phyloP scores from a whole-genome alignment of 2,113 vertebrate species.

The Pseudorhombus dupliciocellatus region DNA sequence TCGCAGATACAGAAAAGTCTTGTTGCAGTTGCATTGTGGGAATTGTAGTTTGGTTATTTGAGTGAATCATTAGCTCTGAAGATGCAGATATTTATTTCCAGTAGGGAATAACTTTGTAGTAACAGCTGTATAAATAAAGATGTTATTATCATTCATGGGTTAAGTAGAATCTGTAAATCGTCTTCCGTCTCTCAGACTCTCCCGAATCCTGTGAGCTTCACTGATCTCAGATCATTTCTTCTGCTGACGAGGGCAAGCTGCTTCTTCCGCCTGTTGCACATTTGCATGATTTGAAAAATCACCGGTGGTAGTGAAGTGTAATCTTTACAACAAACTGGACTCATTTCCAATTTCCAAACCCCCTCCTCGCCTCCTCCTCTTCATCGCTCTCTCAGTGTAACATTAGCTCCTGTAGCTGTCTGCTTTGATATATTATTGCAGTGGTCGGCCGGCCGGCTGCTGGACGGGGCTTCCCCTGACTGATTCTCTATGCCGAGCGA shows the following conservation, averaged over 20 bases:
- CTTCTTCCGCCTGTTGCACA: constrained; percentile 21
- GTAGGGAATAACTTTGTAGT: too few relatives aligned
- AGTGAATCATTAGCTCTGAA: too few relatives aligned
- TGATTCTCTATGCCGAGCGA: constrained; percentile 56
- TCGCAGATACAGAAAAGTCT: too few relatives aligned
- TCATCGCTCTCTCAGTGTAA: constrained; percentile 8
- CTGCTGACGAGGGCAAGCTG: background rate
- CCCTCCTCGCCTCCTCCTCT: background rate
- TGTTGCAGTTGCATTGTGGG: too few relatives aligned
- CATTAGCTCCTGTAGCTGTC: constrained; percentile 59
- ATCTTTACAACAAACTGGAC: constrained; percentile 43
- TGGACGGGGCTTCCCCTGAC: constrained; percentile 53
- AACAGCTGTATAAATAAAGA: too few relatives aligned
- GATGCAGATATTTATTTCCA: too few relatives aligned
- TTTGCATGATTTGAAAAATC: constrained; percentile 47
- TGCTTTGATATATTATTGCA: constrained; percentile 49
- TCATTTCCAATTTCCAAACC: constrained; percentile 7
- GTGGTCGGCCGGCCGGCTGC: constrained; percentile 23
- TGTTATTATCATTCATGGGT: too few relatives aligned
- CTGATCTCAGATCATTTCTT: background rate
- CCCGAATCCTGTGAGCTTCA: background rate
- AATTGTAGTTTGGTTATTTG: too few relatives aligned
- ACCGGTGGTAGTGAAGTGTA: constrained; percentile 31
- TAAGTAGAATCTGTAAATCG: too few relatives aligned
- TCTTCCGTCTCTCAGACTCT: background rate